phyloP scores from a whole-genome alignment of 53 echinoderm and acorn worm species.

The Astropecten irregularis region DNA sequence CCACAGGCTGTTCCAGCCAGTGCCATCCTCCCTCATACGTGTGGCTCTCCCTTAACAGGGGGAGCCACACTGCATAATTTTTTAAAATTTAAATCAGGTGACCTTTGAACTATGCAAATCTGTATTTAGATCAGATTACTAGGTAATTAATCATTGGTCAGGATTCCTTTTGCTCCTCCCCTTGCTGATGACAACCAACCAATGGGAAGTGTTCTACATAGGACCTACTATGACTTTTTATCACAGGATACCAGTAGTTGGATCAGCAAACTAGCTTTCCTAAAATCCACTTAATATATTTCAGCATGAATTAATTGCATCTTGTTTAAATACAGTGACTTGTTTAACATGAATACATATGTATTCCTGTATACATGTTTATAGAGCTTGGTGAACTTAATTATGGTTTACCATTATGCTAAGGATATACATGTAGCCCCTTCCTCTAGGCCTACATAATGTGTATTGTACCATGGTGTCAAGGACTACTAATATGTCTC shows the following conservation, averaged over 20 bases:
- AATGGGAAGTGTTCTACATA: constrained; percentile 9
- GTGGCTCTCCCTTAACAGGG: constrained; percentile 64
- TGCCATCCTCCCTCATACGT: constrained; percentile 22
- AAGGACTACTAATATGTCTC: too few relatives aligned
- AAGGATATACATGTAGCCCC: too few relatives aligned
- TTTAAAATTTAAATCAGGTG: constrained; percentile 96
- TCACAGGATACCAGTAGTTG: background rate
- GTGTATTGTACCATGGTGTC: background rate
- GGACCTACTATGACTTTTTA: too few relatives aligned
- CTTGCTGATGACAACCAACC: constrained; percentile 37
- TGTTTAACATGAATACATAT: background rate
- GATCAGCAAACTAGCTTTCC: background rate
- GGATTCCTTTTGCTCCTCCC: constrained; percentile 62
- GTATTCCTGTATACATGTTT: too few relatives aligned
- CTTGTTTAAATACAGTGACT: constrained; percentile 4
- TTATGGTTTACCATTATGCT: too few relatives aligned
- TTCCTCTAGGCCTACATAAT: too few relatives aligned
- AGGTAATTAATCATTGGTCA: constrained; percentile 95
- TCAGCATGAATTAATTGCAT: constrained; percentile 13
- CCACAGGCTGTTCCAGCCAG: constrained; percentile 33
- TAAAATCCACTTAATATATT: background rate
- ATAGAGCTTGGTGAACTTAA: too few relatives aligned
- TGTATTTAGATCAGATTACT: constrained; percentile 85
- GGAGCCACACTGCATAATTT: constrained; percentile 71
- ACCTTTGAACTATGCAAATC: constrained; percentile 99